Evolutionary conservation across 2,113 vertebrate genomes (phyloP).

Genomic region (Propithecus coquereli): DNA sequence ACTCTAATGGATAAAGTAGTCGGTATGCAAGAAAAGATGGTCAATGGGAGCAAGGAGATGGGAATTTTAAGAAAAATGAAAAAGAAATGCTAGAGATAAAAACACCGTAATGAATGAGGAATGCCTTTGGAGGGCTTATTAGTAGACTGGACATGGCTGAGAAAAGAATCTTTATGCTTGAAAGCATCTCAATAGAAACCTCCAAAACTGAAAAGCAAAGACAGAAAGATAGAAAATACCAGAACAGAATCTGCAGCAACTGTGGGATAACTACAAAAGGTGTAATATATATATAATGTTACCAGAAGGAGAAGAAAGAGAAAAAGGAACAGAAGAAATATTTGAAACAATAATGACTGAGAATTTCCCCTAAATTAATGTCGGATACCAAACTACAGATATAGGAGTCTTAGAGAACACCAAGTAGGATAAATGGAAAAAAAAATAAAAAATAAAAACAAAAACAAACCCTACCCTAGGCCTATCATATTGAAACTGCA

Average conservation of each 20-base stretch:
- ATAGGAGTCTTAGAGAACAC: not conserved
- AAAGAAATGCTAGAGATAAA: not conserved
- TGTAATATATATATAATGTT: not conserved
- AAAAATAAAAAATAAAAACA: not conserved
- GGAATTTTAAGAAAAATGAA: not conserved
- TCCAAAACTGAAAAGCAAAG: not conserved
- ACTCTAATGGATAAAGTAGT: not conserved
- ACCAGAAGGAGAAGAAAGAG: not conserved
- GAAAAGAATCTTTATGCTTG: not conserved
- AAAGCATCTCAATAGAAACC: not conserved
- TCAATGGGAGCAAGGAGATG: not conserved
- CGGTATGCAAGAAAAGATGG: not conserved
- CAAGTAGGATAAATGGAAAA: not conserved
- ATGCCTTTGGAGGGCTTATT: not conserved
- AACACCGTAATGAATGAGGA: not conserved
- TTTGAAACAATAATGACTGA: not conserved
- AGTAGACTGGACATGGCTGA: not conserved
- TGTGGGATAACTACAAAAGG: not conserved
- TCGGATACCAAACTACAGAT: not conserved
- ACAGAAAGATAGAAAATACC: not conserved
- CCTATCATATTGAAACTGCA: not conserved
- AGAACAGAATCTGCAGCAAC: not conserved
- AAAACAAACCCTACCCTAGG: not conserved
- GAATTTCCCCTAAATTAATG: not conserved
- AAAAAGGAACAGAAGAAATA: not conserved